Base-by-base conservation (phyloP, 2,888 invertebrate species). In the Chironomus tentans region DNA sequence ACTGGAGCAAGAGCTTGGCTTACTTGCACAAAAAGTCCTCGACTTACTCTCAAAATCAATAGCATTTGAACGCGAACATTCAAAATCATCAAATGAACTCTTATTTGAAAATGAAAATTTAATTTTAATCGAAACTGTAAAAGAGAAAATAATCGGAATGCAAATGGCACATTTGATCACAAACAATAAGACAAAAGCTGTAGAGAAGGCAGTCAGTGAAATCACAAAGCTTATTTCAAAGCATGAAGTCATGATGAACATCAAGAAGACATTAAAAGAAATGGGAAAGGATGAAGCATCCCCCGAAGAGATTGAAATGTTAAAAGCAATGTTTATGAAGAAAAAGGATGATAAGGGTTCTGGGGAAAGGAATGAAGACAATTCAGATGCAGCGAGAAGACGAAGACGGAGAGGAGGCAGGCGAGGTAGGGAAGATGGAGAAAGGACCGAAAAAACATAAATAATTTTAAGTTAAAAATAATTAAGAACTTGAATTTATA, bases 121-220 rank as follows among this genome's bases (percentile, higher is more conserved):
- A 79, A 92, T 92, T 0, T 85, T 94, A 78, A 88, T 95, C 78
- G 94, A 94, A 84, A 93, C 94, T 0, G 90, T 91, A 0, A 94
- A 93, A 79, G 94, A 94, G 82, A 94, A 94, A 83, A 84, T 95
- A 69, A 92, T 92, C 82, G 92, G 92, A 70, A 90, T 91, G 75
- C 83, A 90, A 77, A 88, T 91, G 80, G 92, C 92, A 38, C 90
- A 90, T 76, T 88, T 91, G 78, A 85, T 88, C 77, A 82, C 85
- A 77, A 79, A 81, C 76, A 82, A 84, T 79, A 91, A 92, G 78
- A 88, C 90, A 77, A 86, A 87, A 77, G 90, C 93, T 61, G 90
- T 91, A 3, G 21, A 65, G 24, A 24, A 65, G 5, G 21, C 65
- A 24, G 13, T 77, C 90, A 92, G 80, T 87, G 87, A 77, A 21